Conservation (phyloP, 2,113 vertebrate species). For the Mus pahari region DNA sequence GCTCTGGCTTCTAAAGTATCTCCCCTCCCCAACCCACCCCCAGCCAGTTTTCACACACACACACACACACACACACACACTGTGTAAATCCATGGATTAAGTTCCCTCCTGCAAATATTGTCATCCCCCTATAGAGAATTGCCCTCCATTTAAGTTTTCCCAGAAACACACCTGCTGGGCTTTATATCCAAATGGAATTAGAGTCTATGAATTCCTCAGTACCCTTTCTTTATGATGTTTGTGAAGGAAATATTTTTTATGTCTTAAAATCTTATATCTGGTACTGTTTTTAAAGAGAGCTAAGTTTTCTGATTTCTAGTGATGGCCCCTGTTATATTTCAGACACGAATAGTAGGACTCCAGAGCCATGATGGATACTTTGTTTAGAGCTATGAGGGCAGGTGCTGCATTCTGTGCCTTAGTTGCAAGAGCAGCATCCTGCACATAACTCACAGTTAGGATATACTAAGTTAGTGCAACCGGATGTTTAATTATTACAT, state of each 20-base stretch:
- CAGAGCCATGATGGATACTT: background rate
- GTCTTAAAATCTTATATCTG: background rate
- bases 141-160: background rate
- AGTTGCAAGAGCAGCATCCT: background rate
- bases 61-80: background rate
- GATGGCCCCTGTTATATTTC: background rate
- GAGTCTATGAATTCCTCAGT: background rate
- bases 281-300: background rate
- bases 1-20: background rate
- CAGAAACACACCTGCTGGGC: background rate
- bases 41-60: background rate
- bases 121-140: background rate
- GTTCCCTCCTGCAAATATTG: background rate
- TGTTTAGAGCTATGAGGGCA: background rate
- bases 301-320: background rate
- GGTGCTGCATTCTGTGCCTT: background rate
- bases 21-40: background rate
- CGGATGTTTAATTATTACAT: background rate
- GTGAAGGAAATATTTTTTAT: constrained; percentile 7
- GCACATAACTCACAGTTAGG: background rate
- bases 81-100: background rate
- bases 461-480: constrained; percentile 1
- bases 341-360: background rate
- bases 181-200: background rate
- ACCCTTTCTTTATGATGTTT: background rate